These are phyloP conservation scores for Acrobasis repandana DNA, from an alignment of 2,888 invertebrate species.

Conservation along the genomic window DNA sequence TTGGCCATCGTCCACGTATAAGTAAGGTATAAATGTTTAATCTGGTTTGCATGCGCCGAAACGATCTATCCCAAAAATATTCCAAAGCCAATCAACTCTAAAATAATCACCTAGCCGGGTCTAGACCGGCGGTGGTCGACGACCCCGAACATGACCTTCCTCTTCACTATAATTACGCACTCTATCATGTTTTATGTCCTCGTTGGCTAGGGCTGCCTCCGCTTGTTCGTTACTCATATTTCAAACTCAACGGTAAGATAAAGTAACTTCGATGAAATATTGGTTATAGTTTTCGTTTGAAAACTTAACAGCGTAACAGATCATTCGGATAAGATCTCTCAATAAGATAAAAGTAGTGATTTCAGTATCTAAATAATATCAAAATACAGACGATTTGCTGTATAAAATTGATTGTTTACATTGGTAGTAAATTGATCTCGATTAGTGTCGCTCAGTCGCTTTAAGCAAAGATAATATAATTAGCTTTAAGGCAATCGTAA, in stretches of 20 bases:
- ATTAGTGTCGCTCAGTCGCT: too few species aligned
- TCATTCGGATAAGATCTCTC: too few species aligned
- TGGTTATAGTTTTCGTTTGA: background rate
- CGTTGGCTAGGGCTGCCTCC: conserved; percentile 29
- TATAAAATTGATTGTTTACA: too few species aligned
- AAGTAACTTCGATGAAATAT: background rate
- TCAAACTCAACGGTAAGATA: background rate
- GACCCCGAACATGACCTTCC: conserved; percentile 34
- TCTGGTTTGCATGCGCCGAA: background rate
- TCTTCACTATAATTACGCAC: conserved; percentile 34
- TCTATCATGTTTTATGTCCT: conserved; percentile 34
- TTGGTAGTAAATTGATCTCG: too few species aligned
- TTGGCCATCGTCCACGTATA: too few species aligned
- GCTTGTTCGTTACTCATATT: background rate
- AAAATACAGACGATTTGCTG: too few species aligned
- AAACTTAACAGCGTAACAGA: background rate
- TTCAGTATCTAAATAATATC: too few species aligned
- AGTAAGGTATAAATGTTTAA: too few species aligned
- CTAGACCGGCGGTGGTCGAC: conserved; percentile 28
- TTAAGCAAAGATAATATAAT: too few species aligned
- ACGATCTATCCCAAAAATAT: background rate
- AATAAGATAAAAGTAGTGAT: too few species aligned
- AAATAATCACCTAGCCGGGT: conserved; percentile 24
- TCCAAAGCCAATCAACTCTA: background rate
- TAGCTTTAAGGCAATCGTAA: too few species aligned